Evolutionary conservation across 2,888 invertebrate genomes (phyloP), one percentile per base, ranked within the genome.

Genomic region (Polyommatus iphigenia): DNA sequence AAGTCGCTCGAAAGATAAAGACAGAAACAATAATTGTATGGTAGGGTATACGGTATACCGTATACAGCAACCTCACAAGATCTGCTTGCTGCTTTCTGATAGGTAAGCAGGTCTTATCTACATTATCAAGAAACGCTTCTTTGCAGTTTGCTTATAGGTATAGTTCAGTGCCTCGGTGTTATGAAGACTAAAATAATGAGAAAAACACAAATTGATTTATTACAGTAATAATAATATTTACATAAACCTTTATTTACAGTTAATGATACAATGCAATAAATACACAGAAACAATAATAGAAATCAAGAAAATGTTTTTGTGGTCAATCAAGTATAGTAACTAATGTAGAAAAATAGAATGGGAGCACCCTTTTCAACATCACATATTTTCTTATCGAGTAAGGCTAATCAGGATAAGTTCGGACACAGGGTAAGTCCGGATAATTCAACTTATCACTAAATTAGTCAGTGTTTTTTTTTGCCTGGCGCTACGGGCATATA

Each of bases 241-340:
- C 76, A 79, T 78, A 78, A 71, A 29, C 67, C 67, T 67, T 29
- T 80, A 80, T 80, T 80, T 80, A 80, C 80, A 80, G 62, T 78
- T 67, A 80, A 72, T 73, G 41, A 59, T 32, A 75, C 73, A 78
- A 78, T 62, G 59, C 62, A 80, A 79, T 79, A 79, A 79, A 80
- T 78, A 80, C 76, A 79, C 62, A 67, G 67, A 79, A 71, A 77
- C 46, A 46, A 15, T 78, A 72, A 46, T 59, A 72, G 72, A 41
- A 62, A 67, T 72, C 20, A 67, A 75, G 75, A 20, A 73, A 73
- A 50, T 54, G 15, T 67, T 62, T 62, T 24, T n/a, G 18, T 62
- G 13, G 24, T 62, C 24, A 24, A 24, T 62, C 8, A 13, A 29
- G 15, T 67, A 24, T 46, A 6, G 29, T 32, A 67, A 29, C 15